These are phyloP conservation scores for Drosophila ohnishii DNA, from an alignment of 1,140 invertebrate species.

Conservation along the genomic window DNA sequence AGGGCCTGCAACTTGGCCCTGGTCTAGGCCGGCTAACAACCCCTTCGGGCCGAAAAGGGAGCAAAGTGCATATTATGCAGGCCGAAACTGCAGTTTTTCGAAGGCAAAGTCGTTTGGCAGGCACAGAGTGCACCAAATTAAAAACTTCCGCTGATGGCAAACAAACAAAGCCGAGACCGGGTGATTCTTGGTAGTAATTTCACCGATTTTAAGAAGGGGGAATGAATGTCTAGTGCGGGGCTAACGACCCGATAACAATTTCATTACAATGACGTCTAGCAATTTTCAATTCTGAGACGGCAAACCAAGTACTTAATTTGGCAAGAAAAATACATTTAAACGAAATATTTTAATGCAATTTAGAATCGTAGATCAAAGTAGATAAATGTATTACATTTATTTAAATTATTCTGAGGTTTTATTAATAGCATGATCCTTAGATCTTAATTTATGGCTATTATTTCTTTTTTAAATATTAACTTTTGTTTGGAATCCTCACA, in stretches of 20 bases:
- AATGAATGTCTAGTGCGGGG: neutral
- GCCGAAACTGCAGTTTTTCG: constrained; percentile 66
- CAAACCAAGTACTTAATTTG: neutral
- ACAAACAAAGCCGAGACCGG: constrained; percentile 58
- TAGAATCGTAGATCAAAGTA: too few relatives aligned
- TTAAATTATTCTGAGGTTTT: too few relatives aligned
- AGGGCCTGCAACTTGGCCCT: constrained; percentile 28
- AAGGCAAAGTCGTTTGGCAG: constrained; percentile 29
- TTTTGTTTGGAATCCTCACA: neutral
- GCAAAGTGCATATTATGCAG: constrained; percentile 76
- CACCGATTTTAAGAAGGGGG: constrained; percentile 26
- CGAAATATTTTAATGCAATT: neutral
- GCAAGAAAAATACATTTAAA: neutral
- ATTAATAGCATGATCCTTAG: too few relatives aligned
- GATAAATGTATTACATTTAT: neutral
- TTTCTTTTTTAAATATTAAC: too few relatives aligned
- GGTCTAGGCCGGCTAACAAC: constrained; percentile 28
- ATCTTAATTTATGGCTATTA: too few relatives aligned
- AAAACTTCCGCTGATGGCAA: constrained; percentile 76
- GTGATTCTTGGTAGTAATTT: constrained; percentile 73
- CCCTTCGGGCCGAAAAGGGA: constrained; percentile 27
- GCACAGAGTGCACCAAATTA: constrained; percentile 55
- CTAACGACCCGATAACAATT: constrained; percentile 66
- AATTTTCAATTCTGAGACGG: neutral
- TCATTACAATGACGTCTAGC: constrained; percentile 11